phyloP scores from a whole-genome alignment of 2,113 vertebrate genomes.

The Spilogale gracilis region DNA sequence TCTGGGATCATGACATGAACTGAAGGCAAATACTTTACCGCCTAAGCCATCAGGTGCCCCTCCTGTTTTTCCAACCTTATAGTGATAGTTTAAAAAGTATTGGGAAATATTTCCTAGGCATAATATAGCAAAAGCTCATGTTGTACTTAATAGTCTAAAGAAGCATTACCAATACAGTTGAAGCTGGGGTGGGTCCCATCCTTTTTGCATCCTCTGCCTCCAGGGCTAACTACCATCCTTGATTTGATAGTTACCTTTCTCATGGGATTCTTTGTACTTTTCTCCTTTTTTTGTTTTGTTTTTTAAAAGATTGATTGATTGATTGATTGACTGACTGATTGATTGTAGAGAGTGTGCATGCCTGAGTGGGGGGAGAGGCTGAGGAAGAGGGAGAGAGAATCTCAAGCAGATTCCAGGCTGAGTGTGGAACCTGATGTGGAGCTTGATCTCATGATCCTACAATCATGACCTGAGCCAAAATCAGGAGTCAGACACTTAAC shows the following conservation, averaged over 20 bases:
- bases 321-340: neutral
- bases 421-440: neutral
- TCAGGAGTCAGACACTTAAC: neutral
- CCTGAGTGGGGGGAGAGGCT: neutral
- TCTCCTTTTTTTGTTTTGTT: neutral
- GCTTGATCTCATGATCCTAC: neutral
- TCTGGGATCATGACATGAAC: neutral
- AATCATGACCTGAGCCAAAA: neutral
- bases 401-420: neutral
- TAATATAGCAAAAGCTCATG: neutral
- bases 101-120: constrained; percentile 31
- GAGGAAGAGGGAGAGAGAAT: neutral
- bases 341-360: neutral
- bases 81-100: neutral
- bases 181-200: neutral
- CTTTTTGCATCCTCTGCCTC: neutral
- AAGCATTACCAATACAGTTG: neutral
- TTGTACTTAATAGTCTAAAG: neutral
- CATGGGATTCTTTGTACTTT: neutral
- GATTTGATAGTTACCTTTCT: neutral
- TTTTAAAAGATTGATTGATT: neutral
- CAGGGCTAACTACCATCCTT: neutral
- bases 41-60: neutral
- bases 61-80: neutral
- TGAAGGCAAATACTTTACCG: neutral